These are phyloP conservation scores for Vidua chalybeata DNA, from an alignment of 2,113 vertebrate species.

Conservation along the genomic window DNA sequence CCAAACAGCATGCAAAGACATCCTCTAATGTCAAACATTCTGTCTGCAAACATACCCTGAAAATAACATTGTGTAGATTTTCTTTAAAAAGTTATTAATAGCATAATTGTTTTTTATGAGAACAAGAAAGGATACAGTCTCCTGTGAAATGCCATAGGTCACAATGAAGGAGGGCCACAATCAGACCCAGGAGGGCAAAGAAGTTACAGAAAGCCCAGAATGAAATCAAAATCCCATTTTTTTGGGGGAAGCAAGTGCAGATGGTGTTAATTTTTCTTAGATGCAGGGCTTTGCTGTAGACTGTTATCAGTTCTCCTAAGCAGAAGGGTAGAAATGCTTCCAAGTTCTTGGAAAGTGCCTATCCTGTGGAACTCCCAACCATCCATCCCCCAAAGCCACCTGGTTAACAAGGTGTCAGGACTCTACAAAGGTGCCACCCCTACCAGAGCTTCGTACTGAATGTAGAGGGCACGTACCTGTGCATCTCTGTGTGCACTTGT, in stretches of 20 bases:
- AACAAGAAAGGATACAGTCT: neutral
- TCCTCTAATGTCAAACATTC: neutral
- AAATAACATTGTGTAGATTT: neutral
- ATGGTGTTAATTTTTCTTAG: neutral
- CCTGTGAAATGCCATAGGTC: neutral
- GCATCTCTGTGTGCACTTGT: neutral
- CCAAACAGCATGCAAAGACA: neutral
- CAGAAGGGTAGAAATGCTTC: neutral
- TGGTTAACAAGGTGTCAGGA: neutral
- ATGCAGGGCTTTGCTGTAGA: neutral
- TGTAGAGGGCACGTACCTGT: neutral
- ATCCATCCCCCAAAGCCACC: neutral
- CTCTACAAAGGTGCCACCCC: neutral
- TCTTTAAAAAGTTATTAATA: neutral
- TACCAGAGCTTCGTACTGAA: neutral
- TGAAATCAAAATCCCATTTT: neutral
- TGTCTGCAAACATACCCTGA: neutral
- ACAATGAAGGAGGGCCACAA: neutral
- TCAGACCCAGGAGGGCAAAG: neutral
- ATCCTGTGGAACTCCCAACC: rapidly evolving
- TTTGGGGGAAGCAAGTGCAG: neutral
- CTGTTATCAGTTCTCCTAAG: neutral
- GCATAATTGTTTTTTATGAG: neutral
- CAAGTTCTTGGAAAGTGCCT: neutral
- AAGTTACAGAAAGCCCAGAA: neutral